These are phyloP conservation scores for Rotaria macrura DNA, from an alignment of 2,888 invertebrate species.

Conservation along the genomic window DNA sequence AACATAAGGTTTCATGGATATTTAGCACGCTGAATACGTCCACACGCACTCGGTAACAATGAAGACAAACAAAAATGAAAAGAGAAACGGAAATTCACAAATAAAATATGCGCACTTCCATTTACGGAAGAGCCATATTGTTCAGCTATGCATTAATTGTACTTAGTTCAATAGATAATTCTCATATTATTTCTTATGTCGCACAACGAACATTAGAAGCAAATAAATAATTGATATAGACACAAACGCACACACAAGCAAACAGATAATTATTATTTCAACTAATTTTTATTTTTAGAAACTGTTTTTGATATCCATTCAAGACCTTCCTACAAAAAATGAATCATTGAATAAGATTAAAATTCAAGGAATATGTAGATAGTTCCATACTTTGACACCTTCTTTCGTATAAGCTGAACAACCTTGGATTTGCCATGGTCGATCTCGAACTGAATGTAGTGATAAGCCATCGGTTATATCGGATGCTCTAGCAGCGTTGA, in stretches of 20 bases:
- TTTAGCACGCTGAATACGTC: not conserved
- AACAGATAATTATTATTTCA: not conserved
- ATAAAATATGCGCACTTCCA: not conserved
- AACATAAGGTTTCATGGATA: not conserved
- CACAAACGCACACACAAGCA: not conserved
- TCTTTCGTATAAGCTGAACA: slow-evolving; percentile 81
- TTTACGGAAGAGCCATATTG: not conserved
- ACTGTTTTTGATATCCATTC: slow-evolving; percentile 20
- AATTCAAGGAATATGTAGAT: not conserved
- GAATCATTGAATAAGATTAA: not conserved
- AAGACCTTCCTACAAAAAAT: not conserved
- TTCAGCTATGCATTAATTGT: not conserved
- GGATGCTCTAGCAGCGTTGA: slow-evolving; percentile 60
- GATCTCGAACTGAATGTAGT: slow-evolving; percentile 72
- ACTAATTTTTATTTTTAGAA: not conserved
- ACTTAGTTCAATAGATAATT: not conserved
- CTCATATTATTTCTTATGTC: not conserved
- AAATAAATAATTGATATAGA: not conserved
- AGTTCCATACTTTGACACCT: slow-evolving; percentile 58
- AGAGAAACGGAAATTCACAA: not conserved
- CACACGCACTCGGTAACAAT: not conserved
- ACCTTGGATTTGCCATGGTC: slow-evolving; percentile 94
- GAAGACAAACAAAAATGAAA: not conserved
- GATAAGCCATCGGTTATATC: slow-evolving; percentile 70
- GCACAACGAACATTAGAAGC: not conserved